Conservation (phyloP, 2,113 vertebrate species). For the Bettongia penicillata region DNA sequence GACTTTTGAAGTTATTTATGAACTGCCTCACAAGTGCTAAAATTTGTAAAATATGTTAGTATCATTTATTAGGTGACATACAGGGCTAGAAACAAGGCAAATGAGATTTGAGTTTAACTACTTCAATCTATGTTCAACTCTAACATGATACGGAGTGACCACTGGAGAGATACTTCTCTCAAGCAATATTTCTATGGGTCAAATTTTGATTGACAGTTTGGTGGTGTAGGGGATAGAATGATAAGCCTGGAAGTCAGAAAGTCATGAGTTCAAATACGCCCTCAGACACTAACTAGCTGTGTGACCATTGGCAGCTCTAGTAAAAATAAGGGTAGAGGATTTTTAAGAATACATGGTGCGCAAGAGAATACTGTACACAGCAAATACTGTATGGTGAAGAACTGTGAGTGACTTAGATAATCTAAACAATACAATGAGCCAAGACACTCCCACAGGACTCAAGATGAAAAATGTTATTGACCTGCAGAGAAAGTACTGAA, state of each 20-base stretch:
- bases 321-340: background rate
- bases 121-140: background rate
- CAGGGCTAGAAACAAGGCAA: background rate
- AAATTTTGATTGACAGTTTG: background rate
- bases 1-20: background rate
- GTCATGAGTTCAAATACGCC: background rate
- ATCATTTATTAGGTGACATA: background rate
- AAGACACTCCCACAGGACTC: background rate
- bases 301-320: background rate
- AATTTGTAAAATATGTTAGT: background rate
- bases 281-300: background rate
- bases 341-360: conserved; percentile 3
- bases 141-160: background rate
- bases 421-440: too few relatives aligned
- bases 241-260: background rate
- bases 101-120: background rate
- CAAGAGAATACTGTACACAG: background rate
- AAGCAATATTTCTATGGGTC: background rate
- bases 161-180: background rate
- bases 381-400: too few relatives aligned
- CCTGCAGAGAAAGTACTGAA: background rate
- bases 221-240: background rate
- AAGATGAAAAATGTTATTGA: background rate
- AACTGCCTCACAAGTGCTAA: background rate
- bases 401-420: too few relatives aligned